Base-by-base conservation (phyloP, 2,888 invertebrate species). In the Holacanthella duospinosa region DNA sequence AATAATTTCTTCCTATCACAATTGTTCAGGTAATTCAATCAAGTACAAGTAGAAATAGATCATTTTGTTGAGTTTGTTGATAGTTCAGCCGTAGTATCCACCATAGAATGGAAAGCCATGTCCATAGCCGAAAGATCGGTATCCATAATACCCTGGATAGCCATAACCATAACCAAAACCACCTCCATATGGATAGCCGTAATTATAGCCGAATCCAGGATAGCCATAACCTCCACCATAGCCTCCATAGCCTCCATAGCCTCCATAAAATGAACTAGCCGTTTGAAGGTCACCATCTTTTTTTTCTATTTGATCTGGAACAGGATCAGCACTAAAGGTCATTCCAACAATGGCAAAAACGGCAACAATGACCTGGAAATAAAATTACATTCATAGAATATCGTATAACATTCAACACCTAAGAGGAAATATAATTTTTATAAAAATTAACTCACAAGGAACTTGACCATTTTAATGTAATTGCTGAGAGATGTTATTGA, bases 281-380 rank as follows among this genome's bases (percentile, higher is more conserved):
- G 72, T 71, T 65, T 72, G 66, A 29, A 72, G 69, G 61, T 71
- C 71, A 26, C 64, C 65, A 43, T 56, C 60, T 63, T 70, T 72
- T 63, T 70, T 66, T 28, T 62, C 64, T 24, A 60, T 69, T 25
- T 44, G 55, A 56, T 66, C 43, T 21, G 60, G 64, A 4, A n/a
- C n/a, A n/a, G n/a, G n/a, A n/a, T 65, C 65, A 28, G 64, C 68
- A 29, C 65, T 66, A n/a, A 68, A 55, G 19, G 9, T 21, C 6
- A 53, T n/a, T n/a, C 29, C 57, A 4, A 21, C 57, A 29, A 24
- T 12, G 1, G 43, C 44, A 54, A 61, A 66, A 53, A 66, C 55
- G 54, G 68, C 69, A 57, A 69, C 61, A 55, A 68, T 43, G 27
- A 68, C 69, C 64, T 26, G 24, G 21, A 6, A 27, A 25, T 55